These are phyloP conservation scores for Melanophora roralis DNA, from an alignment of 2,888 invertebrate species.

Conservation along the genomic window DNA sequence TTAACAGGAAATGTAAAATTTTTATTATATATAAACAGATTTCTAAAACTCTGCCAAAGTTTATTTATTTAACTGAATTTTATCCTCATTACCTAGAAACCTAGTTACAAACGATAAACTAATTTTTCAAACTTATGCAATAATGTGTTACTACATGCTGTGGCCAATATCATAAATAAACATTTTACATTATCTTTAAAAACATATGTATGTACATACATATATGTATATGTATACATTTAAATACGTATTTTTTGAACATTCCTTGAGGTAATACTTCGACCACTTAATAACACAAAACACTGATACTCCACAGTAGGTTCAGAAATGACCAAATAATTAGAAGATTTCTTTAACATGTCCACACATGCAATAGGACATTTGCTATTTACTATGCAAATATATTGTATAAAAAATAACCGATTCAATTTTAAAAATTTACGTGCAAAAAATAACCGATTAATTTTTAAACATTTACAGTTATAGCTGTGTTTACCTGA, in stretches of 20 bases:
- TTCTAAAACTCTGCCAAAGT: neutral
- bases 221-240: too few species aligned
- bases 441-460: too few species aligned
- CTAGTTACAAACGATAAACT: constrained; percentile 33
- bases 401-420: neutral
- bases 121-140: constrained; percentile 49
- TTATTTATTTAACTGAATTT: neutral
- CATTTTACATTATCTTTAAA: constrained; percentile 42
- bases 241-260: too few species aligned
- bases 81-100: constrained; percentile 48
- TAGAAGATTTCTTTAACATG: constrained; percentile 38
- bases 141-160: constrained; percentile 47
- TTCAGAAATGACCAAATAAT: constrained; percentile 40
- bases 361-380: constrained; percentile 2
- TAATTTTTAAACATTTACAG: too few species aligned
- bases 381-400: neutral
- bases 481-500: too few species aligned
- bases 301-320: constrained; percentile 8
- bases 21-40: too few species aligned
- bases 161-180: constrained; percentile 58
- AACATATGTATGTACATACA: neutral
- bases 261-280: constrained; percentile 34
- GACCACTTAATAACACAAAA: constrained; percentile 52
- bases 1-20: too few species aligned
- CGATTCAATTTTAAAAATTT: neutral